Percentiles rank a stretch among this genome's conserved stretches.
phyloP scores from a whole-genome alignment of 2,797 vertebrate species.

The Pitangus sulphuratus region DNA sequence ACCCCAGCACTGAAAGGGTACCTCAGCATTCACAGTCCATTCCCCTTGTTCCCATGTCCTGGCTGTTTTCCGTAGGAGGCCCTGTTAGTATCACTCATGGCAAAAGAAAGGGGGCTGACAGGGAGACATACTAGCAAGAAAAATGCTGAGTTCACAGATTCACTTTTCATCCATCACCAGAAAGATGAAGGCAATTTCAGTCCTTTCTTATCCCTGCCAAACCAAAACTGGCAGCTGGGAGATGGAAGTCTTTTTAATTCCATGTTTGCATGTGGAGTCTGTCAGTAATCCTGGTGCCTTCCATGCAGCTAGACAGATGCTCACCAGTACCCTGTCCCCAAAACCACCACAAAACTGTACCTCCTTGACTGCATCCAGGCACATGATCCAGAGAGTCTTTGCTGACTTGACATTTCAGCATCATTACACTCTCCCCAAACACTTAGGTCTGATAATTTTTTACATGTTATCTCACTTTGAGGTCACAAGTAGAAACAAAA shows the following conservation, averaged over 20 bases:
- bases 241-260: background rate
- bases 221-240: background rate
- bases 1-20: background rate
- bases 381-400: background rate
- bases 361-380: background rate
- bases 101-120: background rate
- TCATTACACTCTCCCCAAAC: background rate
- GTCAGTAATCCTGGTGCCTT: background rate
- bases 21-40: fast-evolving
- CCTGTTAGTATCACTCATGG: background rate
- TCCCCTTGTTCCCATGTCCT: background rate
- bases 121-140: background rate
- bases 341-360: background rate
- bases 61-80: background rate
- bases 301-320: background rate
- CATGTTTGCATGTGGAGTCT: background rate
- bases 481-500: background rate
- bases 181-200: background rate
- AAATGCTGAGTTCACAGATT: background rate
- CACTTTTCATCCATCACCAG: background rate
- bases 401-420: background rate
- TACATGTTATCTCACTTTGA: background rate
- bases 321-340: background rate
- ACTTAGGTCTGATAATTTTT: background rate
- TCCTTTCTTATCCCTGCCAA: background rate